These are phyloP conservation scores for Drosophila nikananu DNA, from an alignment of 1,140 invertebrate species.

Conservation along the genomic window DNA sequence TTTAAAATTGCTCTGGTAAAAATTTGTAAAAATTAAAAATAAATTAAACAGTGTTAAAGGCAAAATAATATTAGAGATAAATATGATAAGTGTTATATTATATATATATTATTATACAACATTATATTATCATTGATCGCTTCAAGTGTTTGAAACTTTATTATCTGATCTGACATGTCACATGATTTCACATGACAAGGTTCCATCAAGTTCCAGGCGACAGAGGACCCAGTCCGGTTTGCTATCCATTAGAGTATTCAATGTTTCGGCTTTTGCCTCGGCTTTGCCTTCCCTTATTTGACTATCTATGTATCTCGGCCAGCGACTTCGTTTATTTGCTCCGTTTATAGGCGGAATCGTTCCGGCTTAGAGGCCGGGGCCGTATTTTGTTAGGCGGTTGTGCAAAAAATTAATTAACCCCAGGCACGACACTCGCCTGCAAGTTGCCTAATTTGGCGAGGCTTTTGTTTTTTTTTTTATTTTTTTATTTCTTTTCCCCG, in stretches of 20 bases:
- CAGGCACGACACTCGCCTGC: constrained; percentile 58
- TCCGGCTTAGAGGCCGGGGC: constrained; percentile 52
- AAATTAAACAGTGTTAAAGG: too few relatives aligned
- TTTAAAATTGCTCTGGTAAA: background rate
- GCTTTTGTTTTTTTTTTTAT: constrained; percentile 32
- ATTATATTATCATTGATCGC: background rate
- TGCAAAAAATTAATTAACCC: constrained; percentile 77
- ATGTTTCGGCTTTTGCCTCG: background rate
- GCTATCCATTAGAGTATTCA: background rate
- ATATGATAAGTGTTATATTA: background rate
- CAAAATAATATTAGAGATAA: background rate
- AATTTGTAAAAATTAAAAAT: too few relatives aligned
- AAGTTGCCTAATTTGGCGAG: constrained; percentile 57
- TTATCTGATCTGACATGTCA: constrained; percentile 4
- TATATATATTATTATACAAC: background rate
- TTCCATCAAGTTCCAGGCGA: background rate
- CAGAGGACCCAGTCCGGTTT: background rate
- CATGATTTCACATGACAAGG: background rate
- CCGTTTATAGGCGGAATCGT: constrained; percentile 63
- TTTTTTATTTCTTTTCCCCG: constrained; percentile 5
- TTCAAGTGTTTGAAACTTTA: background rate
- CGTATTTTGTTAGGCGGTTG: constrained; percentile 62
- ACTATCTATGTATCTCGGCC: constrained; percentile 24
- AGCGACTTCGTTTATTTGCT: constrained; percentile 24
- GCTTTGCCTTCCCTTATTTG: background rate